These are phyloP conservation scores for Xanthia icteritia DNA, from an alignment of 2,888 invertebrate genomes.

Conservation along the genomic window DNA sequence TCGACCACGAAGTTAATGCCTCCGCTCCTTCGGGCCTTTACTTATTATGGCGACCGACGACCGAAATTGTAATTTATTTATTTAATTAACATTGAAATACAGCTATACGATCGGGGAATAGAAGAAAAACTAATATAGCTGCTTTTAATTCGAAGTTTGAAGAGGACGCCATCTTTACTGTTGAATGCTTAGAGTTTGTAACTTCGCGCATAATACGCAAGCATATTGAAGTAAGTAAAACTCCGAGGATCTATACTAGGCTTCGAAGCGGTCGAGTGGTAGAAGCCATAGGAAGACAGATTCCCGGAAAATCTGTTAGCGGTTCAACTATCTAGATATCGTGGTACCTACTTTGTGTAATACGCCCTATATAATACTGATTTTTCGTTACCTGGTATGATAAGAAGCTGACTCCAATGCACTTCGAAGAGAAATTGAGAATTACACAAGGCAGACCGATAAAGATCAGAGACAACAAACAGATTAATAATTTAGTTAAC, in stretches of 20 bases:
- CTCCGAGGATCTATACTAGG: background rate
- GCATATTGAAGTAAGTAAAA: background rate
- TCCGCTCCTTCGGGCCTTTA: constrained; percentile 56
- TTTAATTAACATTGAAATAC: constrained; percentile 58
- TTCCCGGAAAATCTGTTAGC: background rate
- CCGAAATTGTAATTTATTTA: constrained; percentile 61
- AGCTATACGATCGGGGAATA: constrained; percentile 19
- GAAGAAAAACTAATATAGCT: constrained; percentile 6
- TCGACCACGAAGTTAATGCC: constrained; percentile 61
- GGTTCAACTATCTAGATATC: background rate
- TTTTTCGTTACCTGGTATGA: background rate
- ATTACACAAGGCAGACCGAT: background rate
- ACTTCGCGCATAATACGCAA: background rate
- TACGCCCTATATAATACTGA: background rate
- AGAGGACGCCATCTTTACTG: background rate
- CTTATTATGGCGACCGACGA: constrained; percentile 58
- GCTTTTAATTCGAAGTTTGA: constrained; percentile 4
- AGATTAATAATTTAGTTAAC: background rate
- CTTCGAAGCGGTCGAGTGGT: background rate
- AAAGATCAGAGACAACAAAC: background rate
- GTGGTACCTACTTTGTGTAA: background rate
- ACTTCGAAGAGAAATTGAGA: background rate
- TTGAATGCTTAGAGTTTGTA: background rate
- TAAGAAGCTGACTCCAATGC: background rate
- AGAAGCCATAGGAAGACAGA: background rate